A percentile compares a stretch with the other conserved stretches of the same genome.
phyloP scores from a whole-genome alignment of 2,113 vertebrate species.

The Galbula dea region DNA sequence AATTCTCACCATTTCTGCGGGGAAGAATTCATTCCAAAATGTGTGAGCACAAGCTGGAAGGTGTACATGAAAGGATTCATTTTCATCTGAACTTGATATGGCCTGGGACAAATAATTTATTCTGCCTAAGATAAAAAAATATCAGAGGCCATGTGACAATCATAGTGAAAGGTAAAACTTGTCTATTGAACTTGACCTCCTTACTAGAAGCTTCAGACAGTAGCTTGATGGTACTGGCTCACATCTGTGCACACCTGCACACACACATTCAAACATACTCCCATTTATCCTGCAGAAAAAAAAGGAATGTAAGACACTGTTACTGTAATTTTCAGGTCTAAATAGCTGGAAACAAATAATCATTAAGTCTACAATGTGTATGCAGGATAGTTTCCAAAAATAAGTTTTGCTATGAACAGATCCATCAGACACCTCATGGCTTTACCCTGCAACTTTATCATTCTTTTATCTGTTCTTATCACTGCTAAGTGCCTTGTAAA shows the following conservation, averaged over 20 bases:
- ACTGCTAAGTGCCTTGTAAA: not conserved
- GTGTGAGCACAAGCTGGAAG: not conserved
- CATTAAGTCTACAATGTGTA: not conserved
- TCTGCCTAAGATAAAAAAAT: not conserved
- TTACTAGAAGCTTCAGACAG: not conserved
- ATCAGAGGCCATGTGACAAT: not conserved
- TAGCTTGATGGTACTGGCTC: not conserved
- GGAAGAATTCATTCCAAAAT: not conserved
- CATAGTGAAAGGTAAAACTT: not conserved
- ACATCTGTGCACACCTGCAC: not conserved
- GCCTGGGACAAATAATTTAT: not conserved
- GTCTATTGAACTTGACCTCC: not conserved
- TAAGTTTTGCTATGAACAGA: not conserved
- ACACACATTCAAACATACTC: not conserved
- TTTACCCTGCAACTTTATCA: not conserved
- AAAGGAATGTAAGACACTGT: fast-evolving
- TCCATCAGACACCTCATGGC: not conserved
- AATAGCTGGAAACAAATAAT: not conserved
- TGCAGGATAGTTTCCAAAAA: not conserved
- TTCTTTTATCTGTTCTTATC: not conserved
- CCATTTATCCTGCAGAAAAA: not conserved
- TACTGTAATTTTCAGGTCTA: not conserved
- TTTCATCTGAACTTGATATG: not conserved
- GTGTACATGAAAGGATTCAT: not conserved
- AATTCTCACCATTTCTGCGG: not conserved